Conservation (phyloP, 2,888 invertebrate species). For the Agonum fuliginosum region DNA sequence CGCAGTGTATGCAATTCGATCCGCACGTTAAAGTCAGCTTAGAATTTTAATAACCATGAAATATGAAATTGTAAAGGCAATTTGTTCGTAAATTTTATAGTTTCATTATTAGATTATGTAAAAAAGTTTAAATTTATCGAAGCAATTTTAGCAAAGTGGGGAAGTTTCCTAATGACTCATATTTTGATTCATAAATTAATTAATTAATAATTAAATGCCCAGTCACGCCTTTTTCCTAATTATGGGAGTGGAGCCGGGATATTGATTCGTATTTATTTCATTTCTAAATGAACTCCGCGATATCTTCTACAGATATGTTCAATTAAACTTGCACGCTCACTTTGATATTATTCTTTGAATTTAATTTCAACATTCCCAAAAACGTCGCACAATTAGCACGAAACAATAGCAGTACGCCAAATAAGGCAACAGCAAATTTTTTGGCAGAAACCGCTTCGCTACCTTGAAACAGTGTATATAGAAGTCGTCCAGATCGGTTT, state of each 20-base stretch:
- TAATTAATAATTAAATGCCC: slow-evolving; percentile 32
- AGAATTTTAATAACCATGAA: slow-evolving; percentile 22
- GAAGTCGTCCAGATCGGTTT: too few species aligned
- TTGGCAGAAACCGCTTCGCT: too few species aligned
- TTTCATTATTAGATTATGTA: slow-evolving; percentile 31
- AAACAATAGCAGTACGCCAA: too few species aligned
- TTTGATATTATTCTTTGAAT: not conserved
- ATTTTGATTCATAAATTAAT: slow-evolving; percentile 45
- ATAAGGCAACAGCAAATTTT: too few species aligned
- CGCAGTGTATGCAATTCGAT: too few species aligned
- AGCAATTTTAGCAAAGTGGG: slow-evolving; percentile 28
- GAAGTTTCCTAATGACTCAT: slow-evolving; percentile 31
- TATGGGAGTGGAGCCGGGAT: slow-evolving; percentile 16
- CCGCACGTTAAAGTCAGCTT: too few species aligned
- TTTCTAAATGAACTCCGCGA: slow-evolving; percentile 5
- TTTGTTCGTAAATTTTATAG: slow-evolving; percentile 29
- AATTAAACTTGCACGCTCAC: slow-evolving; percentile 9
- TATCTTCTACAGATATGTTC: slow-evolving; percentile 22
- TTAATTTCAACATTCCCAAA: too few species aligned
- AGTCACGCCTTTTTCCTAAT: slow-evolving; percentile 42
- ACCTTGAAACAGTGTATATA: too few species aligned
- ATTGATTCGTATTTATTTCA: slow-evolving; percentile 39
- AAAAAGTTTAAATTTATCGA: slow-evolving; percentile 26
- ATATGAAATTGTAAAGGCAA: slow-evolving; percentile 29
- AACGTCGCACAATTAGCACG: too few species aligned